Evolutionary conservation across 2,888 invertebrate species (phyloP), one percentile per base, ranked within the genome.

Genomic region (Calliphora vomitoria): DNA sequence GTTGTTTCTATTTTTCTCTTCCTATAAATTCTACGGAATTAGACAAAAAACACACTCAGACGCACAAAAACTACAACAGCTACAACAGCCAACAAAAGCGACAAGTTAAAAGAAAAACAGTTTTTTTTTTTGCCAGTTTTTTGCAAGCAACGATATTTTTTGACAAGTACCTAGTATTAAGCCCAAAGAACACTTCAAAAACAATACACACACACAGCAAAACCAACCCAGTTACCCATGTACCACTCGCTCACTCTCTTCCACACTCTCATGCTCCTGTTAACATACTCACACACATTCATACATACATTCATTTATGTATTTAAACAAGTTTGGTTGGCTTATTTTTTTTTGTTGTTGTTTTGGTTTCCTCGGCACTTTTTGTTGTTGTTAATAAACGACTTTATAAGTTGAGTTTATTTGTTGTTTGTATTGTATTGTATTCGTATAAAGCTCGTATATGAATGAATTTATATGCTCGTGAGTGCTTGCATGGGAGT

Each of bases 141-240:
- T 83, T 44, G 44, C 18, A 8, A 78, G 35, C 44, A 78, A 72
- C 58, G 35, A 58, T 41, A 31, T 79, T 74, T 76, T 81, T 71
- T 84, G 72, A 79, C 78, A 84, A 72, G 66, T 38, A 72, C 47
- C 47, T 18, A 71, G 60, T 53, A 79, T 72, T 84, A 78, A 78
- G 58, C 64, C 55, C 18, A 66, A 72, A 84, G 66, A 66, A 72
- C 11, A 50, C 66, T 79, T 84, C 71, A n/a, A 47, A 35, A 84
- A 79, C 25, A 68, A 62, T 35, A 71, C 25, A 62, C 8, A 20
- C 4, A 20, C 1, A 62, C 25, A 41, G 18, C 11, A 11, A 41
- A 0, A 41, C 5, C 31, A 35, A 79, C 44, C 13, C 44, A 44
- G 11, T 44, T 4, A 13, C 13, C 13, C 8, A 44, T 4, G 3